These are phyloP conservation scores for Alosa sapidissima DNA, from an alignment of 2,797 vertebrate genomes.

Conservation along the genomic window DNA sequence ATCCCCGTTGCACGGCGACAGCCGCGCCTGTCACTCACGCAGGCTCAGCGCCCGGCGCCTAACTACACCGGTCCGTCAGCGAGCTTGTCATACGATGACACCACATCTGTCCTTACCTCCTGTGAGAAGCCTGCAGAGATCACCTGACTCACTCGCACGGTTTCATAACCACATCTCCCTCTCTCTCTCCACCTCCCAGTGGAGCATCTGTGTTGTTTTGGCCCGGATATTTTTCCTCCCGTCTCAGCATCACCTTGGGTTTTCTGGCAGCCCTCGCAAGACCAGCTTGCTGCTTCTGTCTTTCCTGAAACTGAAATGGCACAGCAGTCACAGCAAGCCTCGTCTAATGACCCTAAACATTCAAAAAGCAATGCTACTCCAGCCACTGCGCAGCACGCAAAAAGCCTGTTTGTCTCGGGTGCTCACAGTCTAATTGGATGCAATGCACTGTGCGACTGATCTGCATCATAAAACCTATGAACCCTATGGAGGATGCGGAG, in stretches of 20 bases:
- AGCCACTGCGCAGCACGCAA: background rate
- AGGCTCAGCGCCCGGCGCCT: background rate
- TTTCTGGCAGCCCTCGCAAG: background rate
- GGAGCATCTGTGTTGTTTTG: background rate
- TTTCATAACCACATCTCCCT: background rate
- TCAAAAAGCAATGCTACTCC: background rate
- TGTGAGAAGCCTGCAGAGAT: background rate
- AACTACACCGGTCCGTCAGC: background rate
- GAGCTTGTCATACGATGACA: conserved; percentile 1
- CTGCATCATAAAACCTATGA: background rate
- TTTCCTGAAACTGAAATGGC: background rate
- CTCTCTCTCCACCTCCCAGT: background rate
- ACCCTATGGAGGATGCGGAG: background rate
- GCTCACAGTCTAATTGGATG: background rate
- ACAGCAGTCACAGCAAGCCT: background rate
- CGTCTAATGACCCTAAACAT: background rate
- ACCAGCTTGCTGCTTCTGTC: background rate
- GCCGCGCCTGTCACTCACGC: background rate
- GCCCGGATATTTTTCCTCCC: background rate
- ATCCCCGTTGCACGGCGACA: background rate
- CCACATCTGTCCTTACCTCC: conserved; percentile 8
- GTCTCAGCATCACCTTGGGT: background rate
- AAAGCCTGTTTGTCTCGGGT: background rate
- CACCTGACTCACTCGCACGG: background rate
- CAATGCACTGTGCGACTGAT: background rate